Evolutionary conservation across 2,113 vertebrate species (phyloP), one percentile per base, ranked within the genome.

Genomic region (Glaucidium brasilianum): DNA sequence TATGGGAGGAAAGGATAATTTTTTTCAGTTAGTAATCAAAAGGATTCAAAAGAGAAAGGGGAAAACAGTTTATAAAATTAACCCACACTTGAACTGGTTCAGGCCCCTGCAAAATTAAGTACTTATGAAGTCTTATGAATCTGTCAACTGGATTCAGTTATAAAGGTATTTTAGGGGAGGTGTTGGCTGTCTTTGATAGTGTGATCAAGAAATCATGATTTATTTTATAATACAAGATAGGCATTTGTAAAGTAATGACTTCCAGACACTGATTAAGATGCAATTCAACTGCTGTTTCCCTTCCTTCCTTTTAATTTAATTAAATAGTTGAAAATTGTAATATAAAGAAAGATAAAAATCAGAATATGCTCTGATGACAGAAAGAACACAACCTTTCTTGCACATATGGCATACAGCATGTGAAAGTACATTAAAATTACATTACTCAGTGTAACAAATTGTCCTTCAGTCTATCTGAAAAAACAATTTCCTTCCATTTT

Each of bases 201-300:
- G 37, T 50, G 30, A 90, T 93, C 52, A 83, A 84, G 92, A 92
- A 21, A 92, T 35, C 8, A 41, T 67, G 55, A 92, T 88, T 83
- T 67, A 59, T 90, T 90, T 90, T 73, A 73, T 15, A 71, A 59
- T 11, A 83, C 32, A 27, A 83, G 35, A 84, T 71, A 50, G 41
- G 64, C n/a, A 64, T 84, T 84, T 75, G 35, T 74, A 75, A 83
- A 90, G 86, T 41, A 83, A 78, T 74, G 53, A 83, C 78, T 95
- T 93, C 77, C 50, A 88, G 81, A 64, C 32, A 74, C 67, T 63
- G 78, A 94, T 92, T 80, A 88, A 80, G 14, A 47, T 69, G 16
- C 49, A 80, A 86, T 90, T 93, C 68, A 76, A 74, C 50, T 47
- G 37, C 47, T 80, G 37, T 19, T 92, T 83, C 63, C 74, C 43